These are phyloP conservation scores for Lasiurus borealis DNA, from an alignment of 2,113 vertebrate species.

Conservation along the genomic window DNA sequence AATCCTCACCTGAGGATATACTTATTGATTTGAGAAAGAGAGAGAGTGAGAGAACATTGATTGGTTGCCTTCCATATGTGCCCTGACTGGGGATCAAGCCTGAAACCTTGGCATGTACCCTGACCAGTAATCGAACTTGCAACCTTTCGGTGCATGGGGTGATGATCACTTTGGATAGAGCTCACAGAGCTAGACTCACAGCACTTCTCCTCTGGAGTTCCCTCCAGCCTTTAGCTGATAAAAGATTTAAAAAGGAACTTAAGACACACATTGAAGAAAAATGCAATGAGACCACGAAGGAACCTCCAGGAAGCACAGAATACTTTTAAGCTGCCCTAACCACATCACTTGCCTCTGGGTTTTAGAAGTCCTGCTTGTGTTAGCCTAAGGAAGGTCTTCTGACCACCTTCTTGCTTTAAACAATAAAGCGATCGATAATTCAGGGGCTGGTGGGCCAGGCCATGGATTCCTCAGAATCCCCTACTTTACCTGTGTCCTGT, in stretches of 20 bases:
- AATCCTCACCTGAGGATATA: too few relatives aligned
- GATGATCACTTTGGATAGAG: not conserved
- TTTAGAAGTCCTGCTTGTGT: not conserved
- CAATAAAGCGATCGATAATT: not conserved
- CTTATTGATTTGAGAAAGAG: not conserved
- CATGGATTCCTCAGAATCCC: not conserved
- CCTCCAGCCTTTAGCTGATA: not conserved
- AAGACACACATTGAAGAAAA: not conserved
- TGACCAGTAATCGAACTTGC: not conserved
- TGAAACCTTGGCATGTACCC: not conserved
- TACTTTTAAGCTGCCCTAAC: too few relatives aligned
- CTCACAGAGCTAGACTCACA: not conserved
- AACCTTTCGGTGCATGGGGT: not conserved
- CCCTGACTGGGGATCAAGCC: not conserved
- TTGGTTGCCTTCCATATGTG: not conserved
- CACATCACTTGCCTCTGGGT: not conserved
- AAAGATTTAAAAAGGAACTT: slow-evolving; percentile 51
- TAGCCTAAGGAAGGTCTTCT: not conserved
- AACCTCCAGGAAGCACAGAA: not conserved
- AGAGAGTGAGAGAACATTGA: not conserved
- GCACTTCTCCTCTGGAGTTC: not conserved
- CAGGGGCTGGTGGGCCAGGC: not conserved
- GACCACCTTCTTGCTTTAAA: not conserved
- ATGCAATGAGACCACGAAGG: not conserved
- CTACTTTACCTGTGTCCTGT: not conserved